phyloP scores from a whole-genome alignment of 2,113 vertebrate species.

The Nesogale talazaci region DNA sequence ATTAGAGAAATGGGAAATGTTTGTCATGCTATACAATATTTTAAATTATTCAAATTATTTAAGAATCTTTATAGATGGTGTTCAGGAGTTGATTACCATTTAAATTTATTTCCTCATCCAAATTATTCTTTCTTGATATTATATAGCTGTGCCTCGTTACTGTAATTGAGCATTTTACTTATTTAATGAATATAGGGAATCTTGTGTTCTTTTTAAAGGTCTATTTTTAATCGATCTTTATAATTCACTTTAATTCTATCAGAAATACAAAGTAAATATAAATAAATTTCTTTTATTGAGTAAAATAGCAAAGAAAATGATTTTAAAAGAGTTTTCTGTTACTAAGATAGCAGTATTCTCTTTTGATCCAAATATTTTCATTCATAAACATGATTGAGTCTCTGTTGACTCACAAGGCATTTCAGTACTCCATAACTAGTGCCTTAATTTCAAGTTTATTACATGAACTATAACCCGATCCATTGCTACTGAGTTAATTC shows the following conservation, averaged over 20 bases:
- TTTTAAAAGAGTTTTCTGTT: slow-evolving; percentile 1
- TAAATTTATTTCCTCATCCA: slow-evolving; percentile 47
- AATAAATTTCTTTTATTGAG: slow-evolving; percentile 31
- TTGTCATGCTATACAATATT: slow-evolving; percentile 47
- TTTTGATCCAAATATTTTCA: slow-evolving; percentile 37
- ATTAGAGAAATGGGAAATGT: not conserved
- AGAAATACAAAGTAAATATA: slow-evolving; percentile 5
- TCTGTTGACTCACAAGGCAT: not conserved
- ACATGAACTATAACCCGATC: no score
- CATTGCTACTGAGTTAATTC: no score
- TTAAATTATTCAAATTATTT: slow-evolving; percentile 39
- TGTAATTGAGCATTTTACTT: not conserved
- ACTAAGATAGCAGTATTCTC: not conserved
- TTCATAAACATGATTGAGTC: not conserved
- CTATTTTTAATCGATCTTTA: slow-evolving; percentile 27
- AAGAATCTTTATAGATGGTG: slow-evolving; percentile 3
- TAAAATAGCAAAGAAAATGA: slow-evolving; percentile 23
- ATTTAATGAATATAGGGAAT: not conserved
- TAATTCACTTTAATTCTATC: slow-evolving; percentile 17
- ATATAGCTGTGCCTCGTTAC: not conserved
- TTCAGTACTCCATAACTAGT: not conserved
- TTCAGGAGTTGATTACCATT: slow-evolving; percentile 40
- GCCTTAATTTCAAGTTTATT: not conserved
- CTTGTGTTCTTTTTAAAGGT: slow-evolving; percentile 14
- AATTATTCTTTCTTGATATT: slow-evolving; percentile 46